These are phyloP conservation scores for Microdon myrmicae DNA, from an alignment of 2,888 invertebrate genomes.

Conservation along the genomic window DNA sequence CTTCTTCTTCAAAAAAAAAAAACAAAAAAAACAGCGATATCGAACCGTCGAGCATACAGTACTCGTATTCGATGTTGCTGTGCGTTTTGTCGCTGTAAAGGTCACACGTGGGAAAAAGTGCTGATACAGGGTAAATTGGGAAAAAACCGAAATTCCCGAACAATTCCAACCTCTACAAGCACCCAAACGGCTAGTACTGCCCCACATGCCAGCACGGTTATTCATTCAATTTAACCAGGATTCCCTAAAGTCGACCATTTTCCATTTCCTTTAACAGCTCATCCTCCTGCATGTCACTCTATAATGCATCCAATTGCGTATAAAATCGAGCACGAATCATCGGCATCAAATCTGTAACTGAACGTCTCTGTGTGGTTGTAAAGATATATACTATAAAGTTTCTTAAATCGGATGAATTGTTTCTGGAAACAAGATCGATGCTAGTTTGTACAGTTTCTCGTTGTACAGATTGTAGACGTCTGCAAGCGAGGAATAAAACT, in stretches of 20 bases:
- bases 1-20: too few species aligned
- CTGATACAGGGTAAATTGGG: too few species aligned
- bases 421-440: conserved; percentile 86
- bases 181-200: too few species aligned
- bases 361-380: conserved; percentile 74
- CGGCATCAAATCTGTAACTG: conserved; percentile 96
- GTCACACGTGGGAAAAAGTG: too few species aligned
- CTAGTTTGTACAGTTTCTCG: conserved; percentile 87
- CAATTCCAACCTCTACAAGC: too few species aligned
- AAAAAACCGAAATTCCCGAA: too few species aligned
- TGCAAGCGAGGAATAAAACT: conserved; percentile 90
- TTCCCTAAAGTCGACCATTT: conserved; percentile 91
- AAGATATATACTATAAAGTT: conserved; percentile 89
- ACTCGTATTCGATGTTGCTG: too few species aligned
- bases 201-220: too few species aligned
- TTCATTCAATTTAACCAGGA: conserved; percentile 90
- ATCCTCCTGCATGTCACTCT: conserved; percentile 88
- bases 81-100: too few species aligned
- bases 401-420: conserved; percentile 93
- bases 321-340: conserved; percentile 98
- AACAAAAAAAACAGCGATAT: too few species aligned
- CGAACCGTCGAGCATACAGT: too few species aligned
- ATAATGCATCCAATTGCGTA: conserved; percentile 90
- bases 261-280: conserved; percentile 95
- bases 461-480: conserved; percentile 86